Evolutionary conservation across 2,113 vertebrate species (phyloP).

Genomic region (Channa argus): DNA sequence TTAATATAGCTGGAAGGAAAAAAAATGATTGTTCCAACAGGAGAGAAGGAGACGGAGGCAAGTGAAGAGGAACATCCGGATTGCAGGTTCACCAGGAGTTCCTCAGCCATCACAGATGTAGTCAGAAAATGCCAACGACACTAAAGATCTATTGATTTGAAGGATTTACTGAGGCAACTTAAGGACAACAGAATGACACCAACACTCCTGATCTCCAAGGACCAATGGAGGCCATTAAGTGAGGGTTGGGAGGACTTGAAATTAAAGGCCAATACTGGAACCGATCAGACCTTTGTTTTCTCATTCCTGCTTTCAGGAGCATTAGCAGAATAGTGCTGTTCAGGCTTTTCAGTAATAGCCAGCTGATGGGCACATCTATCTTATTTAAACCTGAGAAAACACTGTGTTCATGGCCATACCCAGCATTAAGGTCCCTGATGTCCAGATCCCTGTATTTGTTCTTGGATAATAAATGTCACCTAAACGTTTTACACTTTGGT

Average conservation of each 20-base stretch:
- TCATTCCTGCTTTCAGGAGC: slow-evolving; percentile 35
- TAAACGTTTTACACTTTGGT: no score
- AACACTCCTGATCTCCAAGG: not conserved
- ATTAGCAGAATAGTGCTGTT: slow-evolving; percentile 69
- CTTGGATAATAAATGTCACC: no score
- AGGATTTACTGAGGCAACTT: slow-evolving; percentile 4
- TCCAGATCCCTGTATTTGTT: no score
- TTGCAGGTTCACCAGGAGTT: slow-evolving; percentile 29
- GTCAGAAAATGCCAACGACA: slow-evolving; percentile 6
- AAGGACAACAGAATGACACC: slow-evolving; percentile 18
- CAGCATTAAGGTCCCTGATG: no score
- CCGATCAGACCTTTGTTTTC: slow-evolving; percentile 45
- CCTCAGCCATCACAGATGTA: slow-evolving; percentile 20
- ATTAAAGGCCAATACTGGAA: slow-evolving; percentile 55
- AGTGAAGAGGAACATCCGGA: not conserved
- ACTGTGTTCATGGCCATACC: slow-evolving; percentile 37
- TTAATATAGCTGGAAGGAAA: not conserved
- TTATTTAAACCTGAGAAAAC: slow-evolving; percentile 67
- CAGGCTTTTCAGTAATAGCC: slow-evolving; percentile 69
- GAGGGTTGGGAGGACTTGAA: slow-evolving; percentile 6
- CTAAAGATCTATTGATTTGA: slow-evolving; percentile 21
- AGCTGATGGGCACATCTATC: slow-evolving; percentile 68
- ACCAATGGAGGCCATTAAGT: not conserved
- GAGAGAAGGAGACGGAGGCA: not conserved
- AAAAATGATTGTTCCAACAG: not conserved